Base-by-base conservation (phyloP, 2,113 vertebrate genomes). In the Vulpes ferrilata region DNA sequence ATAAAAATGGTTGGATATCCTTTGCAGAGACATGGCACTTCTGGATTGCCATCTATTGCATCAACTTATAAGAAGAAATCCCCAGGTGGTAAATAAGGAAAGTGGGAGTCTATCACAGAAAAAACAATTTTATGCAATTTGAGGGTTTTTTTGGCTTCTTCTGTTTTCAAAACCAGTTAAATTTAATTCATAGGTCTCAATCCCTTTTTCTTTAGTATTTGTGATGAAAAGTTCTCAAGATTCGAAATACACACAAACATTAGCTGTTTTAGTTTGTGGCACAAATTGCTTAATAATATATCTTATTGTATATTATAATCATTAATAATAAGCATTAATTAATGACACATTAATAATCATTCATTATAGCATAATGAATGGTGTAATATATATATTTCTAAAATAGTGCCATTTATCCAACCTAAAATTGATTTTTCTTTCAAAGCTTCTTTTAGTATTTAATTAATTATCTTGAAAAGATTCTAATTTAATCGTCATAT, bases 1-100 rank as follows among this genome's bases (percentile, higher is more conserved):
- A 38, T 86, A 97, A 93, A 92, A 94, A 83, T 76, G 86, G 11
- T 35, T 93, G 73, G 38, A 59, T 53, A 97, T 79, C 51, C 67
- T 87, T 95, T 82, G 35, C 43, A 93, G 95, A 97, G 51, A 69
- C 17, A 60, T 81, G 30, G 1, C 20, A n/a, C 16, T 91, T 98
- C 69, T 76, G 73, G 20, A 90, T 76, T 62, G 35, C 7, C 62
- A 83, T 89, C 62, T 80, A 62, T 83, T 69, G 79, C 62, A 94
- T 82, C 19, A 22, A 7, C 67, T 84, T 95, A 76, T 86, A 81
- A 91, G 83, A 96, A 62, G 65, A 93, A 73, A 38, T 86, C 19
- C 6, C 17, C 17, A 84, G 55, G 20, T 59, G 16, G 4, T 73
- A 88, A 92, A 76, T 84, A 88, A 93, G 71, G 35, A 76, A 93